Evolutionary conservation across 2,888 invertebrate genomes (phyloP).

Genomic region (Bedellia somnulentella): DNA sequence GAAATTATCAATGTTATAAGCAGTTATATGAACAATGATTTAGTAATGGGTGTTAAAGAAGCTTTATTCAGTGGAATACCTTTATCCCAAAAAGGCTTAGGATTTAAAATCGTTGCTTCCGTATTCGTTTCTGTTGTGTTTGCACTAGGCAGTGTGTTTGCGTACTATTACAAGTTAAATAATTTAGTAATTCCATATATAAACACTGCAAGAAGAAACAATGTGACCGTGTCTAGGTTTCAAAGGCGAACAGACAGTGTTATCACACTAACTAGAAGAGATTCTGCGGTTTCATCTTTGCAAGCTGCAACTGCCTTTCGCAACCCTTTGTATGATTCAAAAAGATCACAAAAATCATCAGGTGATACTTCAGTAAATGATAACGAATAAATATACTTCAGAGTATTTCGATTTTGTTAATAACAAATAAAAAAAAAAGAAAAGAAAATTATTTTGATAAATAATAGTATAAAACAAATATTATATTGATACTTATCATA

Average conservation of each 20-base stretch:
- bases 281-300: conserved; percentile 21
- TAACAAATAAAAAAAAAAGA: no score
- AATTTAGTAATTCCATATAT: conserved; percentile 17
- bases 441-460: no score
- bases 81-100: conserved; percentile 22
- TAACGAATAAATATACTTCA: no score
- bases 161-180: conserved; percentile 33
- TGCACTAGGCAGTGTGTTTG: conserved; percentile 24
- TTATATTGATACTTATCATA: no score
- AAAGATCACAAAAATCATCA: no score
- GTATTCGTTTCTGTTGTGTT: conserved; percentile 31
- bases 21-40: conserved; percentile 19
- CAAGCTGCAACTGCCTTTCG: conserved; percentile 29
- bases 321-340: conserved; percentile 44
- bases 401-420: no score
- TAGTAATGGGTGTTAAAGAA: conserved; percentile 20
- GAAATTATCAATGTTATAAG: conserved; percentile 25
- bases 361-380: no score
- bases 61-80: conserved; percentile 31
- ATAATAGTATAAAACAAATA: no score
- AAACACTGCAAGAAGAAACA: conserved; percentile 11
- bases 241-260: conserved; percentile 39
- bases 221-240: conserved; percentile 22
- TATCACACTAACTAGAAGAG: conserved; percentile 37
- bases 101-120: conserved; percentile 29